Evolutionary conservation across 2,797 vertebrate genomes (phyloP), one percentile per base, ranked within the genome.

Genomic region (Sciaenops ocellatus): DNA sequence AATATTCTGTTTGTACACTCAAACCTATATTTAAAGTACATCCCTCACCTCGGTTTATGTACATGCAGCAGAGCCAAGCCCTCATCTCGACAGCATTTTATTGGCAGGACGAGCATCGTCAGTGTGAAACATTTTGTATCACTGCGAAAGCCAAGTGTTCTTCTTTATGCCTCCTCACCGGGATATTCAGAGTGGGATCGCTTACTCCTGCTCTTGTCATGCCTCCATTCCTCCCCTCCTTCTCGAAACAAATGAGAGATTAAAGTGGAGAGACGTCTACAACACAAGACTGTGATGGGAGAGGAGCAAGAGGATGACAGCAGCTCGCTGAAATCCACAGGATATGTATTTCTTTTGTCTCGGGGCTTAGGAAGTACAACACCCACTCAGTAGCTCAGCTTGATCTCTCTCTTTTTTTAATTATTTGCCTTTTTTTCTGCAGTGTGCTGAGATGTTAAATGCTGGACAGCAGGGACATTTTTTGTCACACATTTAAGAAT

Each of bases 191-290:
- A 65, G 73, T 61, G 47, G 65, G 78, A 85, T 83, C 6, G 1
- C 54, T 79, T 56, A 42, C 22, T 78, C 64, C 61, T 61, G 50
- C 54, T 81, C 64, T 44, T 81, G 80, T 85, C 78, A 76, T 50
- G 79, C 77, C 77, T 65, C 50, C 65, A 18, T 48, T 0, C 28
- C 60, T 22, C 41, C 16, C 13, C n/a, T n/a, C n/a, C 38, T 52
- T 22, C 69, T 65, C 12, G 3, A 86, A 90, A 90, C 78, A 93
- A 90, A 89, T 74, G 78, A 80, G 73, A 81, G 88, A 92, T 93
- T 92, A 91, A 80, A 89, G 79, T 67, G 34, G 34, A 54, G 73
- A 79, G 77, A 88, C 68, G 47, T 86, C 75, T 78, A 65, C 47
- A 71, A 88, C 78, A 81, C 80, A 83, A 79, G 61, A 73, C 24